Evolutionary conservation across 2,797 vertebrate genomes (phyloP).

Genomic region (Eospalax fontanierii): DNA sequence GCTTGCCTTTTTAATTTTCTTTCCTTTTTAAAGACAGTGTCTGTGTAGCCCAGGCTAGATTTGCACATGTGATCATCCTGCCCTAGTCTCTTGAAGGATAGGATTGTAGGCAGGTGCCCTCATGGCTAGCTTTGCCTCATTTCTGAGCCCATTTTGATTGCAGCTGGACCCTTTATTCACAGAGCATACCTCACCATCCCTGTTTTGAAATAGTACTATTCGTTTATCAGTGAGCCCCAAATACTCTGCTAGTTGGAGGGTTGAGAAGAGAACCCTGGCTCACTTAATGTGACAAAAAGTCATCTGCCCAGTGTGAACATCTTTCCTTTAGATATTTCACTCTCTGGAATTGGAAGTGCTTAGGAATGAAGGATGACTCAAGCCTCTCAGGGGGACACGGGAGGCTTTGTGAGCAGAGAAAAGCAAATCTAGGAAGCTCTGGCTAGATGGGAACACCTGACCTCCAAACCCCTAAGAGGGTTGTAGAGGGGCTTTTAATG

Average conservation of each 20-base stretch:
- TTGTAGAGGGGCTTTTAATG: constrained; percentile 44
- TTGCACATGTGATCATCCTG: background rate
- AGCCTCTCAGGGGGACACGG: constrained; percentile 1
- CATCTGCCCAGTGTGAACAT: background rate
- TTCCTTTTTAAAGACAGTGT: no score
- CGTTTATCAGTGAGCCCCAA: background rate
- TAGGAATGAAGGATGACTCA: background rate
- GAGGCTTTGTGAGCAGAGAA: constrained; percentile 56
- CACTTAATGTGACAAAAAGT: constrained; percentile 23
- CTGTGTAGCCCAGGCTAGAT: background rate
- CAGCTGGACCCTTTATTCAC: background rate
- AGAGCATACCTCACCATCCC: background rate
- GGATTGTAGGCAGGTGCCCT: background rate
- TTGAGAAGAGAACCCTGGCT: background rate
- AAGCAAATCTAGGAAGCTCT: background rate
- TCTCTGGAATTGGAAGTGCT: constrained; percentile 15
- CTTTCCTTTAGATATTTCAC: constrained; percentile 24
- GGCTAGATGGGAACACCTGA: constrained; percentile 2
- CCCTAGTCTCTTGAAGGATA: background rate
- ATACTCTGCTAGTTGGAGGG: background rate
- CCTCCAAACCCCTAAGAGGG: background rate
- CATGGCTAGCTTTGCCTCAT: background rate
- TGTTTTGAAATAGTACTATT: background rate
- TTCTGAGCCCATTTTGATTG: constrained; percentile 38
- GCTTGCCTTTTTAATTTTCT: background rate